These are phyloP conservation scores for Ammodytes dubius DNA, from an alignment of 2,113 vertebrate species.

Conservation along the genomic window DNA sequence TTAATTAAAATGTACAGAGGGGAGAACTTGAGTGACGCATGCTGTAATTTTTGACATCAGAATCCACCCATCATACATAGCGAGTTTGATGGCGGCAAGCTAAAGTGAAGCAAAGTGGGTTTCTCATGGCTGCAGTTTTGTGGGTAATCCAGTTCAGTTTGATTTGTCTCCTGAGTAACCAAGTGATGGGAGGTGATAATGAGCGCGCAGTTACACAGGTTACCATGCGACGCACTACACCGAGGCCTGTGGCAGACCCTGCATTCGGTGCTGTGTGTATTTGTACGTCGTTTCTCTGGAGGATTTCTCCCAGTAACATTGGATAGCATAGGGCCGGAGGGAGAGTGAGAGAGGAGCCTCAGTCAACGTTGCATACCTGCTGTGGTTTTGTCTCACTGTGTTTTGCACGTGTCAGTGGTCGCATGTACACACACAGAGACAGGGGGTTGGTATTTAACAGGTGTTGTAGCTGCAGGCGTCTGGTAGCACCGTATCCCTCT, in stretches of 20 bases:
- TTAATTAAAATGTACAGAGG: not conserved
- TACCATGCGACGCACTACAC: slow-evolving; percentile 29
- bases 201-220: slow-evolving; percentile 13
- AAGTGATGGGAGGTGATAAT: slow-evolving; percentile 10
- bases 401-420: slow-evolving; percentile 31
- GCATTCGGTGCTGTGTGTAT: not conserved
- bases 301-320: slow-evolving; percentile 48
- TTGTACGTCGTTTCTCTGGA: slow-evolving; percentile 24
- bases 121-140: not conserved
- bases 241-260: not conserved
- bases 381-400: slow-evolving; percentile 44
- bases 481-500: slow-evolving; percentile 5
- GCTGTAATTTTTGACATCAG: not conserved
- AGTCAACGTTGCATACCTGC: slow-evolving; percentile 14
- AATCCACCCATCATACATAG: not conserved
- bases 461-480: slow-evolving; percentile 57
- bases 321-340: slow-evolving; percentile 42
- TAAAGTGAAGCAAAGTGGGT: not conserved
- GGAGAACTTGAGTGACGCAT: not conserved
- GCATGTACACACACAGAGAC: slow-evolving; percentile 8
- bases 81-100: not conserved
- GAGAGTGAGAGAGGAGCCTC: slow-evolving; percentile 10
- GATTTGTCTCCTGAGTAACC: slow-evolving; percentile 1
- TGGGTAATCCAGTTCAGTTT: slow-evolving; percentile 1
- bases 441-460: slow-evolving; percentile 52